Conservation (phyloP, 2,888 invertebrate genomes). For the Dorcus parallelipipedus region DNA sequence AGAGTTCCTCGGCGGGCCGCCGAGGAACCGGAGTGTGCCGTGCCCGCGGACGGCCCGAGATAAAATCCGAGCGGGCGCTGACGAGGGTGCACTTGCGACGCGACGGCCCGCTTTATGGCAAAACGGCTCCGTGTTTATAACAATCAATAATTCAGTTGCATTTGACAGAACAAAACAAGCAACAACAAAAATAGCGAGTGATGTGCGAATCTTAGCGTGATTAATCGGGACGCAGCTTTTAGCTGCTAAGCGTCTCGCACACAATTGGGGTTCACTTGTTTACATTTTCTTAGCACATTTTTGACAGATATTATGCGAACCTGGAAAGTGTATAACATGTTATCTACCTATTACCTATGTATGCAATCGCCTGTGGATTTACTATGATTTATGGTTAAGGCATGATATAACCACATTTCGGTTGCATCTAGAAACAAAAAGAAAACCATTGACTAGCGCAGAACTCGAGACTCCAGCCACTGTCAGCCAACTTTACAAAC, state of each 20-base stretch:
- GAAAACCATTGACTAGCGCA: too few relatives aligned
- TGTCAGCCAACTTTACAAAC: too few relatives aligned
- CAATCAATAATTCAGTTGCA: slow-evolving; percentile 36
- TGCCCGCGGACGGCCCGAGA: neutral
- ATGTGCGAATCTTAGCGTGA: slow-evolving; percentile 9
- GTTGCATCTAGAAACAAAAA: too few relatives aligned
- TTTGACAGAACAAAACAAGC: slow-evolving; percentile 34
- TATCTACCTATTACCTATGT: slow-evolving; percentile 8
- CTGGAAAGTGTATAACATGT: slow-evolving; percentile 9
- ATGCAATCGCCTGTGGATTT: neutral
- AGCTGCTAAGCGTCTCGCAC: too few relatives aligned
- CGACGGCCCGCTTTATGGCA: neutral
- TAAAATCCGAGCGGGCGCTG: neutral
- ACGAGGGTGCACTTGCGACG: neutral
- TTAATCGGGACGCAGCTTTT: too few relatives aligned
- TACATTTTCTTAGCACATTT: slow-evolving; percentile 8
- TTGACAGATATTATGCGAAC: slow-evolving; percentile 10
- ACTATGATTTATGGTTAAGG: neutral
- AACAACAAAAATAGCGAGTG: slow-evolving; percentile 30
- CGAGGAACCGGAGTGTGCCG: neutral
- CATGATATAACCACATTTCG: slow-evolving; percentile 9
- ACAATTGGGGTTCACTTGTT: slow-evolving; percentile 9
- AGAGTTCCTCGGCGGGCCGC: neutral
- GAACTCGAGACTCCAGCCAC: too few relatives aligned
- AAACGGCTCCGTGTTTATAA: slow-evolving; percentile 20